Percentiles rank a stretch among this genome's conserved stretches.
These are phyloP conservation scores for Podarcis lilfordi DNA, from an alignment of 2,797 vertebrate species.

Conservation along the genomic window DNA sequence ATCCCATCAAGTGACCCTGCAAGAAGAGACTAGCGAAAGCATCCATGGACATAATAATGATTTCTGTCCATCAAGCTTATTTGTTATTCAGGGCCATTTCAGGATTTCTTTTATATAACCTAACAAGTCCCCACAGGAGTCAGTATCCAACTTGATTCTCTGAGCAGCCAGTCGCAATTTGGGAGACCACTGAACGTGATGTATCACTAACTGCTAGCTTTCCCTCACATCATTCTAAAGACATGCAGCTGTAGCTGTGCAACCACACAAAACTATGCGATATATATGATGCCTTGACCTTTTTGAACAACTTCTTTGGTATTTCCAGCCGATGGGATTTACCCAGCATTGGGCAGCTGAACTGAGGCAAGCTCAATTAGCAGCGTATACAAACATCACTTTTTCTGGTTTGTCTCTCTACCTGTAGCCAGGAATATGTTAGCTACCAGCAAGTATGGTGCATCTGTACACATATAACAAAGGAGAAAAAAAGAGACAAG, in stretches of 20 bases:
- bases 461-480: not conserved
- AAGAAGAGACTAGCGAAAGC: slow-evolving; percentile 46
- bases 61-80: slow-evolving; percentile 56
- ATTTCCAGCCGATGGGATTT: slow-evolving; percentile 1
- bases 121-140: slow-evolving; percentile 63
- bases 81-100: slow-evolving; percentile 66
- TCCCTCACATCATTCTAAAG: slow-evolving; percentile 27
- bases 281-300: not conserved
- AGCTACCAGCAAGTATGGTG: not conserved
- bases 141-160: slow-evolving; percentile 55
- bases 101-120: slow-evolving; percentile 55
- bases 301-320: slow-evolving; percentile 27
- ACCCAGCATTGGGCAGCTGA: not conserved
- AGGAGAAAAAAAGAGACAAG: not conserved
- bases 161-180: slow-evolving; percentile 53
- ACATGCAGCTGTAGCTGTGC: not conserved
- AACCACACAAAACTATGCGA: not conserved
- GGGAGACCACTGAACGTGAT: slow-evolving; percentile 15
- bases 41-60: slow-evolving; percentile 50
- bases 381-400: not conserved
- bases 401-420: not conserved
- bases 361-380: not conserved
- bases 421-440: not conserved
- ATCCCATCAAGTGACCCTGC: slow-evolving; percentile 55
- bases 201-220: slow-evolving; percentile 17